Percentiles rank a stretch among this genome's conserved stretches.
Evolutionary conservation across 2,797 vertebrate species (phyloP).

Genomic region (Cyprinella venusta): DNA sequence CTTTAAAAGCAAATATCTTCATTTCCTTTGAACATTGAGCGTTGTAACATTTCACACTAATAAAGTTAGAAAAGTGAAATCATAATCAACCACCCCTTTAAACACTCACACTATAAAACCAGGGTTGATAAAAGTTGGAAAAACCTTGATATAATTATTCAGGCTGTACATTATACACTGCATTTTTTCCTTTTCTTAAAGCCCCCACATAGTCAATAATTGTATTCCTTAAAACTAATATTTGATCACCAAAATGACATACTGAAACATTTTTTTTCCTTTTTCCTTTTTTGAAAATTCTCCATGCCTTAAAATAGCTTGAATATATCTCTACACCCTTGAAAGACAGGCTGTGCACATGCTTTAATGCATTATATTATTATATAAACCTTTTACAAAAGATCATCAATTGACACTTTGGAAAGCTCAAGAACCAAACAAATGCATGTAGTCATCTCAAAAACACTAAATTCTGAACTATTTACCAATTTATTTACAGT

Average conservation of each 20-base stretch:
- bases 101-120: background rate
- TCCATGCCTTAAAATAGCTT: no score
- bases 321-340: no score
- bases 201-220: no score
- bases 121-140: background rate
- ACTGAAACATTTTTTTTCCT: no score
- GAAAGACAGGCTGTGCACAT: background rate
- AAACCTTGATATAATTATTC: background rate
- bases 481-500: background rate
- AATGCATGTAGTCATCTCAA: background rate
- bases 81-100: background rate
- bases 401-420: background rate
- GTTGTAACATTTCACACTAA: no score
- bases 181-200: background rate
- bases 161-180: background rate
- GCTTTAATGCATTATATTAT: constrained; percentile 1
- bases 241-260: no score
- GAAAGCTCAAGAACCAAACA: background rate
- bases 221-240: no score
- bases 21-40: no score
- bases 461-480: background rate
- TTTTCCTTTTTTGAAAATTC: no score
- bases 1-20: no score
- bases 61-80: no score
- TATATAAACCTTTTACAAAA: background rate